phyloP scores from a whole-genome alignment of 2,888 invertebrate genomes.

The Griposia aprilina region DNA sequence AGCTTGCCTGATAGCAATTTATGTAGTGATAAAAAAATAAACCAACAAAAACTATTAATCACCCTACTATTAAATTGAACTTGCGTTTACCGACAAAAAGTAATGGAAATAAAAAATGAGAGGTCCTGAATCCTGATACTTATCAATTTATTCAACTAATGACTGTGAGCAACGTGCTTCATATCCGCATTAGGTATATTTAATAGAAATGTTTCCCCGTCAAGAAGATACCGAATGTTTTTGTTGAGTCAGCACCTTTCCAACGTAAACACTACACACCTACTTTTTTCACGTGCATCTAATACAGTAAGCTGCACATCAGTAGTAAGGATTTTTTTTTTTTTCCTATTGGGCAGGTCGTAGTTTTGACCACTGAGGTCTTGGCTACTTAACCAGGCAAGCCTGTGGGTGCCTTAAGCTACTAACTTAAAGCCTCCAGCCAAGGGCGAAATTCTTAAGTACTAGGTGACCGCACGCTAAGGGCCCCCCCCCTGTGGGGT shows the following conservation, averaged over 20 bases:
- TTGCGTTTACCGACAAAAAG: conserved; percentile 17
- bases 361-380: too few relatives aligned
- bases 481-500: too few relatives aligned
- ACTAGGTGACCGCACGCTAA: too few relatives aligned
- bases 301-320: too few relatives aligned
- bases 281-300: too few relatives aligned
- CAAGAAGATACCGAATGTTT: not conserved
- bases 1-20: not conserved
- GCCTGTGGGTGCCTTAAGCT: too few relatives aligned
- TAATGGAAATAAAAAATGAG: conserved; percentile 19
- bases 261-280: not conserved
- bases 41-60: not conserved
- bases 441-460: too few relatives aligned
- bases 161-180: not conserved
- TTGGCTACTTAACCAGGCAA: too few relatives aligned
- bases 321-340: too few relatives aligned
- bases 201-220: conserved; percentile 3
- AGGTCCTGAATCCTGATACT: conserved; percentile 22
- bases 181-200: conserved; percentile 1
- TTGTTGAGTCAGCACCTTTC: not conserved
- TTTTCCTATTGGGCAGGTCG: too few relatives aligned
- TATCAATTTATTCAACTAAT: conserved; percentile 12
- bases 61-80: conserved; percentile 2
- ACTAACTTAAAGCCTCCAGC: too few relatives aligned
- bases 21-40: not conserved